Evolutionary conservation across 2,888 invertebrate species (phyloP).

Genomic region (Hydrotaea diabolus): DNA sequence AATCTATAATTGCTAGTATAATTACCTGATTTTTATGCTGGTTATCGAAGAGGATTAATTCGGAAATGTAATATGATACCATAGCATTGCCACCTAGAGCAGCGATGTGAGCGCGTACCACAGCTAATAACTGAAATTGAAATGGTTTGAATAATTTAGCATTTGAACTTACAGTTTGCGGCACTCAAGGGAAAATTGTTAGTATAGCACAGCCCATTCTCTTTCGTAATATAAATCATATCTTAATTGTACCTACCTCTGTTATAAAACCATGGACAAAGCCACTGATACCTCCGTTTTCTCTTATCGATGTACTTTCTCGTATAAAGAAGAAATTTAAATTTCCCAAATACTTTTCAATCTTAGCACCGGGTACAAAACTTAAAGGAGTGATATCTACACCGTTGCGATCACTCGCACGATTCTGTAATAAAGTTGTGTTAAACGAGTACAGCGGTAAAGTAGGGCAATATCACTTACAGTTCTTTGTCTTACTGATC

Average conservation of each 20-base stretch:
- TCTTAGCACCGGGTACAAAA: conserved; percentile 88
- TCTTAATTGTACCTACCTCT: conserved; percentile 84
- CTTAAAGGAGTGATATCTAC: conserved; percentile 91
- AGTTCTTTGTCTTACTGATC: conserved; percentile 52
- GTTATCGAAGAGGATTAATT: conserved; percentile 94
- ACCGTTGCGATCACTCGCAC: conserved; percentile 82
- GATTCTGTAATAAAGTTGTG: conserved; percentile 72
- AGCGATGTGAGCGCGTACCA: conserved; percentile 95
- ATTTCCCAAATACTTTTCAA: conserved; percentile 92
- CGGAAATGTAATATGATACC: conserved; percentile 95
- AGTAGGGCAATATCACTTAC: conserved; percentile 38
- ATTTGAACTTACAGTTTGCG: too few species aligned
- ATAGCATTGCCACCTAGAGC: conserved; percentile 97
- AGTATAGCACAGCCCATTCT: too few species aligned
- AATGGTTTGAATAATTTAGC: too few species aligned
- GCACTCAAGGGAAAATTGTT: too few species aligned
- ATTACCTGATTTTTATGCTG: conserved; percentile 97
- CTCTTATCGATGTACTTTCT: conserved; percentile 95
- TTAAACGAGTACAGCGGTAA: neutral
- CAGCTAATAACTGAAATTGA: conserved; percentile 86
- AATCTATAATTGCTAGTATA: too few species aligned
- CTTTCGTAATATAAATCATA: too few species aligned
- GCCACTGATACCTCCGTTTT: conserved; percentile 95
- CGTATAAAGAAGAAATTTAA: conserved; percentile 96
- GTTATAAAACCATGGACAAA: conserved; percentile 96